These are phyloP conservation scores for Rhogogaster chlorosoma DNA, from an alignment of 2,888 invertebrate species.

Conservation along the genomic window DNA sequence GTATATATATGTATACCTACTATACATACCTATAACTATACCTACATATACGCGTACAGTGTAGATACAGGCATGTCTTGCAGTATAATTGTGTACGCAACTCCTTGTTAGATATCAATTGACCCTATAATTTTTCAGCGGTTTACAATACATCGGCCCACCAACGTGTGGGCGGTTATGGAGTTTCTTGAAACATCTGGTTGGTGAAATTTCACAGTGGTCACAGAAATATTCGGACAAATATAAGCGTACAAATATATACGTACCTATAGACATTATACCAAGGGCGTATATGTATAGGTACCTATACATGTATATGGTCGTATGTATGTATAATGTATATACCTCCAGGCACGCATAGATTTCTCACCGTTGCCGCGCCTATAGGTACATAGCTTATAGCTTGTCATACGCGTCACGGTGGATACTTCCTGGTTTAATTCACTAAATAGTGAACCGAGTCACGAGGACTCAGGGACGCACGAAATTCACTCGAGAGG, in stretches of 20 bases:
- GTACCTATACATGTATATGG: neutral
- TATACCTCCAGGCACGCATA: neutral
- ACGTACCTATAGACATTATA: too few relatives aligned
- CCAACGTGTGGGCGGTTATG: neutral
- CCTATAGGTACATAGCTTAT: too few relatives aligned
- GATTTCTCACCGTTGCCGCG: constrained; percentile 1
- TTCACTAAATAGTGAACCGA: constrained; percentile 34
- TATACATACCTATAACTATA: too few relatives aligned
- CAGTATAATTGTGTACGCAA: neutral
- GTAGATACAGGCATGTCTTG: too few relatives aligned
- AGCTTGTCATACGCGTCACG: neutral
- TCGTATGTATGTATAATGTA: neutral
- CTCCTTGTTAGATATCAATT: neutral
- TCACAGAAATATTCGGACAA: neutral
- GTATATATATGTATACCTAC: too few relatives aligned
- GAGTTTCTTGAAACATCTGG: neutral
- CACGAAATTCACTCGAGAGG: constrained; percentile 24
- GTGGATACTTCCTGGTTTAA: constrained; percentile 14
- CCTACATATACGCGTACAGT: too few relatives aligned
- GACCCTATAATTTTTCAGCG: neutral
- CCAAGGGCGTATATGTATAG: too few relatives aligned
- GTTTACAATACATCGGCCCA: neutral
- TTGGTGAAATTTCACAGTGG: neutral
- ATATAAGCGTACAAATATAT: too few relatives aligned
- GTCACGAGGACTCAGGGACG: constrained; percentile 7